A percentile compares a stretch with the other conserved stretches of the same genome.
Conservation (phyloP, 2,888 invertebrate species). For the Nephrotoma appendiculata region DNA sequence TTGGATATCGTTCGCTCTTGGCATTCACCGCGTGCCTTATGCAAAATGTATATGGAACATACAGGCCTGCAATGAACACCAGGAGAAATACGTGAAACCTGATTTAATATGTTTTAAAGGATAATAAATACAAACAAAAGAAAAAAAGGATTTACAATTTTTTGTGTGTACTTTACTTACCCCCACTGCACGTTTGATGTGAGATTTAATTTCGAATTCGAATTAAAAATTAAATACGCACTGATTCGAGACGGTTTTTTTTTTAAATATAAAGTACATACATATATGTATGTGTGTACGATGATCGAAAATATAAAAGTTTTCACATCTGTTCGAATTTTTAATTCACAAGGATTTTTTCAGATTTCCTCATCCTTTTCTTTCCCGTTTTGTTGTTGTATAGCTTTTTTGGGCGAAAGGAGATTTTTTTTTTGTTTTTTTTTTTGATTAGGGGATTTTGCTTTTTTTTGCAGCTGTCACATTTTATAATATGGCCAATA, state of each 20-base stretch:
- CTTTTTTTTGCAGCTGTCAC: not conserved
- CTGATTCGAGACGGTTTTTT: not conserved
- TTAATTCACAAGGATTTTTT: not conserved
- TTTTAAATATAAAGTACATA: not conserved
- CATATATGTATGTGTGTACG: not conserved
- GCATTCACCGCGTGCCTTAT: conserved; percentile 99
- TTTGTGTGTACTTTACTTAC: not conserved
- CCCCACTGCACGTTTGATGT: not conserved
- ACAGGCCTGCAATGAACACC: conserved; percentile 93
- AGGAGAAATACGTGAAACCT: conserved; percentile 50
- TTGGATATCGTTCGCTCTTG: conserved; percentile 74
- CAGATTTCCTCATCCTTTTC: not conserved
- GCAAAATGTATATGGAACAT: conserved; percentile 55
- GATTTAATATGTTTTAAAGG: not conserved
- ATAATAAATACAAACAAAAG: not conserved
- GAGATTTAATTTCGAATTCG: not conserved
- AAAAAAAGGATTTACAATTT: not conserved
- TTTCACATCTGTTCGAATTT: not conserved
- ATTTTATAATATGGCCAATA: not conserved
- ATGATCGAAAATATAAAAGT: not conserved
- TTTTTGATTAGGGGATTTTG: not conserved
- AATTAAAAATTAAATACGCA: not conserved
- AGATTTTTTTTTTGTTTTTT: not conserved
- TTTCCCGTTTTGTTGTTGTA: not conserved
- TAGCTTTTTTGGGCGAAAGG: not conserved